Conservation (phyloP, 1,140 invertebrate species). For the Scaptomyza hsui region DNA sequence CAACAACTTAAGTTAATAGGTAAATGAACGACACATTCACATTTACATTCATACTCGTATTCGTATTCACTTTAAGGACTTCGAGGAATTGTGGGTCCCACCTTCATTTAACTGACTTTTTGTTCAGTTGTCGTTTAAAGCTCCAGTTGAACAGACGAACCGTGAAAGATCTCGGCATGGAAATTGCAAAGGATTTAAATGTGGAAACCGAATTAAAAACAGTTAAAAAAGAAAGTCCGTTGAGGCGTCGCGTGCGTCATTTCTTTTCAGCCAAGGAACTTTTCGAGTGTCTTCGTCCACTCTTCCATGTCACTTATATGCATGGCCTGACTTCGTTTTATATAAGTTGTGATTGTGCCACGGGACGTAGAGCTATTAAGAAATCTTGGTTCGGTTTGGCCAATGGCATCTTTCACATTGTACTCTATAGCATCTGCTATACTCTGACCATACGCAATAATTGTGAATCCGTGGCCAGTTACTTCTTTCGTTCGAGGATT, state of each 20-base stretch:
- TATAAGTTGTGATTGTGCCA: conserved; percentile 33
- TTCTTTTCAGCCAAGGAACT: conserved; percentile 70
- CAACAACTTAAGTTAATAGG: conserved; percentile 61
- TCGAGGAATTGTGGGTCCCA: conserved; percentile 33
- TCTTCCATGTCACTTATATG: conserved; percentile 65
- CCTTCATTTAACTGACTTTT: conserved; percentile 31
- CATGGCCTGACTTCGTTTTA: conserved; percentile 77
- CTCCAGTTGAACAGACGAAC: conserved; percentile 51
- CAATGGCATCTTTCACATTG: conserved; percentile 63
- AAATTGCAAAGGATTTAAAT: conserved; percentile 37
- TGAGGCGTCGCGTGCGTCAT: conserved; percentile 49
- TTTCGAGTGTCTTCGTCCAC: conserved; percentile 67
- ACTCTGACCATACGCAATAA: conserved; percentile 64
- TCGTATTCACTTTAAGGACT: conserved; percentile 12
- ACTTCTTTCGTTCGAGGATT: conserved; percentile 74
- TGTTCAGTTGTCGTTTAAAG: conserved; percentile 57
- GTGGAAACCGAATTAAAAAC: conserved; percentile 31
- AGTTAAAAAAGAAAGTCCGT: conserved; percentile 15
- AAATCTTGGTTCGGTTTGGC: conserved; percentile 69
- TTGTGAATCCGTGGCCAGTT: conserved; percentile 76
- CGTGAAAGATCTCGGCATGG: conserved; percentile 8
- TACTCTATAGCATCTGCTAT: conserved; percentile 60
- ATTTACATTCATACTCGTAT: not conserved
- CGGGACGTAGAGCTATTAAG: conserved; percentile 49
- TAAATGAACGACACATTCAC: conserved; percentile 29